Evolutionary conservation across 37 sponge, comb jelly and placozoan genomes (phyloP).

Genomic region (Ephydatia muelleri): DNA sequence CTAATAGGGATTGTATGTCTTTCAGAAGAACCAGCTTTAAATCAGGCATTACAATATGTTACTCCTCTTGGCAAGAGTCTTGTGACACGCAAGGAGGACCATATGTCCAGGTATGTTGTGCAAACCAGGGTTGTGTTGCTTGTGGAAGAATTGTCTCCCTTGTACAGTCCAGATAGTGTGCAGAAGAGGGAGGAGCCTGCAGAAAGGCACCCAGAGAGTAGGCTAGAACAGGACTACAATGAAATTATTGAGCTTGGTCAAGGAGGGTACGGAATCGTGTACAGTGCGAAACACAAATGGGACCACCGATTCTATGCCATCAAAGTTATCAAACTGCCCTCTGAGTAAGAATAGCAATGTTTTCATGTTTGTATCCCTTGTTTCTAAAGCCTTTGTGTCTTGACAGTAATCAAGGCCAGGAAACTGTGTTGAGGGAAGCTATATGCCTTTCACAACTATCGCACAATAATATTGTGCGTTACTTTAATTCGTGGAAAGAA

Average conservation of each 20-base stretch:
- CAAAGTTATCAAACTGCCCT: slow-evolving; percentile 79
- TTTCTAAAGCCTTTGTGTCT: background rate
- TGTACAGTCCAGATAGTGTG: background rate
- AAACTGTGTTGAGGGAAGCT: slow-evolving; percentile 92
- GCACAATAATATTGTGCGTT: slow-evolving; percentile 82
- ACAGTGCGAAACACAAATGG: slow-evolving; percentile 68
- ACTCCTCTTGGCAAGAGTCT: background rate
- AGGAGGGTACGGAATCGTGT: slow-evolving; percentile 93
- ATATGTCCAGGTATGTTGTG: background rate
- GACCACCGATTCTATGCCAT: slow-evolving; percentile 84
- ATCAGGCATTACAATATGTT: background rate
- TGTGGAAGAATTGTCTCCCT: background rate
- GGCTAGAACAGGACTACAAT: slow-evolving; percentile 78
- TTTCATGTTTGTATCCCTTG: background rate
- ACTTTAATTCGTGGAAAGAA: slow-evolving; percentile 92
- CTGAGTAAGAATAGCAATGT: slow-evolving; percentile 39
- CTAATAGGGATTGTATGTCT: background rate
- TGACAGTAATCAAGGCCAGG: slow-evolving; percentile 36
- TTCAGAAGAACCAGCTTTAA: background rate
- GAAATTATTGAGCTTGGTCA: slow-evolving; percentile 60
- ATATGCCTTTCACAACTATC: slow-evolving; percentile 82
- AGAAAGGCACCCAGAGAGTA: background rate
- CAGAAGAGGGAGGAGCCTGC: background rate
- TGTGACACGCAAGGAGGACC: background rate
- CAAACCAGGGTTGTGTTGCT: too few relatives aligned